These are phyloP conservation scores for Gallinago media DNA, from an alignment of 2,113 vertebrate species.

Conservation along the genomic window DNA sequence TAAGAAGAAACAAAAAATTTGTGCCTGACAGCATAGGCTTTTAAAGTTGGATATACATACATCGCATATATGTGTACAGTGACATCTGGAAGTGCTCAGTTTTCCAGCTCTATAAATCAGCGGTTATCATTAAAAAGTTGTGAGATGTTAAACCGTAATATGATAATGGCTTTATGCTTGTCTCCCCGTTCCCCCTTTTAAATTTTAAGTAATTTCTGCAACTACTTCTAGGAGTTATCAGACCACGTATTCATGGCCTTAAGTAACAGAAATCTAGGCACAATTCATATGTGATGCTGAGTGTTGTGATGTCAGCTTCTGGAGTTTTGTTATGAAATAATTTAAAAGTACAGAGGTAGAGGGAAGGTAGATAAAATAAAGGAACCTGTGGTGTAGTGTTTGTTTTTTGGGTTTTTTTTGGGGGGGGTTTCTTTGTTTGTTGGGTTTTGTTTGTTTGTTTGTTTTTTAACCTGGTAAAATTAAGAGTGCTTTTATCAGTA, in stretches of 20 bases:
- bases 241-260: not conserved
- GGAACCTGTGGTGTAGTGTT: not conserved
- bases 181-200: not conserved
- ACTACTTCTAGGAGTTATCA: not conserved
- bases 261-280: not conserved
- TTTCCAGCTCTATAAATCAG: not conserved
- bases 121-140: not conserved
- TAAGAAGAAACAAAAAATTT: not conserved
- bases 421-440: not conserved
- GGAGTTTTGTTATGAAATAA: not conserved
- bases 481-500: not conserved
- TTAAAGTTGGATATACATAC: not conserved
- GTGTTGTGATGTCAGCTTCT: not conserved
- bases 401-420: too few species aligned
- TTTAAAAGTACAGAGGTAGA: fast-evolving
- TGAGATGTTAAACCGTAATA: not conserved
- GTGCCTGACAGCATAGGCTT: not conserved
- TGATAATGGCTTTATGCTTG: not conserved
- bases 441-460: too few species aligned
- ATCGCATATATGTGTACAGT: not conserved
- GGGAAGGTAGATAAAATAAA: not conserved
- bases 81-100: not conserved
- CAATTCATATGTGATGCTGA: not conserved
- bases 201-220: not conserved
- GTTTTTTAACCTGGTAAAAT: not conserved